phyloP scores from a whole-genome alignment of 2,113 vertebrate genomes.

The Bufo gargarizans region DNA sequence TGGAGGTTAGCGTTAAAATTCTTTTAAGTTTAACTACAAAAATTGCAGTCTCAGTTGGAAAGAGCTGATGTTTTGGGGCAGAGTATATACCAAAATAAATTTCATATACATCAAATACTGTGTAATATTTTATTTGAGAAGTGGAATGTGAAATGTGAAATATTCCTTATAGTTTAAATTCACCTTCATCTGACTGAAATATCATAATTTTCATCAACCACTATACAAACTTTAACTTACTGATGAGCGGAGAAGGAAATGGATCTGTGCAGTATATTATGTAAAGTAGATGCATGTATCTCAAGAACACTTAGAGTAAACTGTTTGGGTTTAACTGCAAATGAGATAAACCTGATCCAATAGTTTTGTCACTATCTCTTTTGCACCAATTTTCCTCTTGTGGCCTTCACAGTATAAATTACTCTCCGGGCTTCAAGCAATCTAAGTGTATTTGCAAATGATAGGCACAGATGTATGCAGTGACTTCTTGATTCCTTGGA shows the following conservation, averaged over 20 bases:
- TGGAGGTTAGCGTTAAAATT: constrained; percentile 30
- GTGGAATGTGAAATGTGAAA: constrained; percentile 33
- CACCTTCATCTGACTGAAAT: constrained; percentile 29
- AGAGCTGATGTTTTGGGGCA: constrained; percentile 21
- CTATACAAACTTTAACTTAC: constrained; percentile 2
- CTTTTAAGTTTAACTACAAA: constrained; percentile 48
- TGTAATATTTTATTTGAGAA: constrained; percentile 28
- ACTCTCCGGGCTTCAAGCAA: background rate
- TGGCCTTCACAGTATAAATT: constrained; percentile 24
- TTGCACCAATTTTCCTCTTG: constrained; percentile 26
- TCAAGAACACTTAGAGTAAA: constrained; percentile 23
- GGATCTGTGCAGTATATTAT: constrained; percentile 17
- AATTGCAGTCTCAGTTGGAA: constrained; percentile 32
- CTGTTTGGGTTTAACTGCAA: constrained; percentile 43
- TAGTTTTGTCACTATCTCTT: constrained; percentile 9
- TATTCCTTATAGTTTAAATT: constrained; percentile 27
- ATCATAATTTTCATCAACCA: constrained; percentile 29
- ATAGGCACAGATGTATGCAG: background rate
- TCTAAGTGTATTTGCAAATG: background rate
- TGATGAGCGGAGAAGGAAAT: constrained; percentile 17
- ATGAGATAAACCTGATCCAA: constrained; percentile 28
- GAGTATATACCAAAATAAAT: constrained; percentile 35
- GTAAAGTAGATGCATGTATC: constrained; percentile 35
- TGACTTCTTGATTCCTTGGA: background rate
- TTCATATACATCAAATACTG: constrained; percentile 35